A percentile compares a stretch with the other conserved stretches of the same genome.
Conservation (phyloP, 2,888 invertebrate species). For the Coelinius sp. region DNA sequence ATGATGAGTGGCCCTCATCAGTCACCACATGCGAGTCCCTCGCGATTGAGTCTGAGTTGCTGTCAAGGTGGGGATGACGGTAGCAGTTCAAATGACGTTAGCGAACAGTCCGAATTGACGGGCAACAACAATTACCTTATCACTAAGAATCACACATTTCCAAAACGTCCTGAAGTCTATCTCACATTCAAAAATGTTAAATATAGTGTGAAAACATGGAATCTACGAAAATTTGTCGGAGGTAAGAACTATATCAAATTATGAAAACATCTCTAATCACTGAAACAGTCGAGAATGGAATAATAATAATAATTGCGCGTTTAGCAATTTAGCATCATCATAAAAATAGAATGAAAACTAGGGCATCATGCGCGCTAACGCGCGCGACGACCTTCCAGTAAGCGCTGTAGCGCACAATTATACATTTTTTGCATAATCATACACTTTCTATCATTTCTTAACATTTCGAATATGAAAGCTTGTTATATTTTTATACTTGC, state of each 20-base stretch:
- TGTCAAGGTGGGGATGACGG: constrained; percentile 62
- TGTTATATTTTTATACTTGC: too few relatives aligned
- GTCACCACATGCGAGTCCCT: constrained; percentile 61
- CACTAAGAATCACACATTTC: constrained; percentile 71
- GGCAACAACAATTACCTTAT: constrained; percentile 60
- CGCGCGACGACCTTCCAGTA: too few relatives aligned
- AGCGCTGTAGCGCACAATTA: too few relatives aligned
- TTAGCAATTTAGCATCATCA: not conserved
- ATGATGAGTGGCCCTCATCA: constrained; percentile 53
- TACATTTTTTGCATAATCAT: too few relatives aligned
- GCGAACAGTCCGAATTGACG: constrained; percentile 46
- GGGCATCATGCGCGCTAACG: too few relatives aligned
- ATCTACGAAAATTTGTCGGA: constrained; percentile 73
- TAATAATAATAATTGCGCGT: not conserved
- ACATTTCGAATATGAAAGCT: too few relatives aligned
- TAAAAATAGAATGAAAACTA: not conserved
- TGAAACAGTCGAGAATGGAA: not conserved
- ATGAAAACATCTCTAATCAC: not conserved
- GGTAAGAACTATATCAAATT: constrained; percentile 72
- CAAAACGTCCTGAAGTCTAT: constrained; percentile 77
- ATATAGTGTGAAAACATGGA: constrained; percentile 76
- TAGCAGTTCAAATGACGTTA: constrained; percentile 60
- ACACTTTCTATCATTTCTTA: too few relatives aligned
- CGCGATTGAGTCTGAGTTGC: constrained; percentile 65
- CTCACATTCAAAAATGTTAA: constrained; percentile 80